phyloP scores from a whole-genome alignment of 1,140 invertebrate species.

The Bombus vancouverensis region DNA sequence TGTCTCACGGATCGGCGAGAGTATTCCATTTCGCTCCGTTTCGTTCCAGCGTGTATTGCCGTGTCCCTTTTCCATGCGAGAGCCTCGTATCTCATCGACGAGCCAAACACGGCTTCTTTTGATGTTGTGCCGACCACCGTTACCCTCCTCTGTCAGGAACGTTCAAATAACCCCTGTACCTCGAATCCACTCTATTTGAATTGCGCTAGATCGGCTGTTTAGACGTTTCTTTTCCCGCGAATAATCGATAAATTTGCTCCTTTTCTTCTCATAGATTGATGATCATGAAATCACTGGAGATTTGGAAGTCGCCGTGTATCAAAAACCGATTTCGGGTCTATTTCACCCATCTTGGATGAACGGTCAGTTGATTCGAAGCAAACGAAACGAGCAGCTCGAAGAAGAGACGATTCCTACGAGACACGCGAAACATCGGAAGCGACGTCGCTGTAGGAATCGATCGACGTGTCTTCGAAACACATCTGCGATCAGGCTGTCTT shows the following conservation, averaged over 20 bases:
- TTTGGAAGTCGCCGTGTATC: neutral
- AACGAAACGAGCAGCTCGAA: constrained; percentile 1
- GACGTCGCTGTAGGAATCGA: constrained; percentile 40
- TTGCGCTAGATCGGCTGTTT: neutral
- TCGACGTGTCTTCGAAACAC: neutral
- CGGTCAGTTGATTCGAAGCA: neutral
- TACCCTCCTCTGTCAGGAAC: constrained; percentile 30
- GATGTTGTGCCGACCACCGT: constrained; percentile 47
- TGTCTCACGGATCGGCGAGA: constrained; percentile 35
- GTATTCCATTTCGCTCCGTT: constrained; percentile 45
- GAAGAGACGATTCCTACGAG: constrained; percentile 18
- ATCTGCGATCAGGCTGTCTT: neutral
- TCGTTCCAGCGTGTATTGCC: constrained; percentile 26
- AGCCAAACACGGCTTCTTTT: constrained; percentile 53
- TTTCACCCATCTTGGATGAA: neutral
- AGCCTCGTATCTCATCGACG: constrained; percentile 41
- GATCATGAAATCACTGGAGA: neutral
- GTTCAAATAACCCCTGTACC: neutral
- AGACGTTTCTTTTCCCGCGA: neutral
- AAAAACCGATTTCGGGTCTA: too few relatives aligned
- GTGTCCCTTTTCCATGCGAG: constrained; percentile 33
- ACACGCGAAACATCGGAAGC: constrained; percentile 44
- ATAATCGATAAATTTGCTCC: neutral
- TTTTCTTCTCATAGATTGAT: neutral
- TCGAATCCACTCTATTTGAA: neutral